Percentiles rank a stretch among this genome's conserved stretches.
These are phyloP conservation scores for Hartigia nigra DNA, from an alignment of 2,888 invertebrate species.

Conservation along the genomic window DNA sequence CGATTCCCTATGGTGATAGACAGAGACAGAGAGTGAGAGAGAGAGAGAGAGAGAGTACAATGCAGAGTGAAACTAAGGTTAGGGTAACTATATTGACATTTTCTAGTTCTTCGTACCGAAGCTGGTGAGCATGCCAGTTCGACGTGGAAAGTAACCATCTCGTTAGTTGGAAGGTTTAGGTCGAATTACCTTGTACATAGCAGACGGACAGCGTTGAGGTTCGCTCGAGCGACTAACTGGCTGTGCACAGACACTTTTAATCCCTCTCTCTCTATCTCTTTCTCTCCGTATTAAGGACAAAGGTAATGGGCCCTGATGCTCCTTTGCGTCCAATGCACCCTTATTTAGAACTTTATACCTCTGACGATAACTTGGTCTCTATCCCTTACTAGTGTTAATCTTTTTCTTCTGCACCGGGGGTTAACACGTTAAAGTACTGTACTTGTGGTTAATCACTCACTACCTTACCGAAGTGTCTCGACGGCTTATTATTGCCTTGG, in stretches of 20 bases:
- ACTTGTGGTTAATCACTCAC: background rate
- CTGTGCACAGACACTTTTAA: background rate
- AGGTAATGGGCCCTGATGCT: background rate
- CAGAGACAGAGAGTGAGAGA: background rate
- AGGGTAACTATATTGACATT: background rate
- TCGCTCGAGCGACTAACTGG: background rate
- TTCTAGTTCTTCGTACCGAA: background rate
- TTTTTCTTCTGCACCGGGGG: background rate
- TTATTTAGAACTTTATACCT: background rate
- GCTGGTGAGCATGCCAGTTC: background rate
- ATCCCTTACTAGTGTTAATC: background rate
- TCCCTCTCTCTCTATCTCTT: background rate
- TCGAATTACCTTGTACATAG: background rate
- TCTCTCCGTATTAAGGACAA: constrained; percentile 1
- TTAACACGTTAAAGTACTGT: background rate
- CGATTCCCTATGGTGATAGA: background rate
- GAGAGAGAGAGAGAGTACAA: background rate
- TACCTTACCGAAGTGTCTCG: background rate
- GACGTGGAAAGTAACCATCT: background rate
- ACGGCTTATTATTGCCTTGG: background rate
- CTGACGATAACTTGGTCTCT: background rate
- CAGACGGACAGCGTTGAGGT: background rate
- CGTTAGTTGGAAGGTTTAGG: background rate
- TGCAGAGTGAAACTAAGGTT: background rate
- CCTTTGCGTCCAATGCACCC: background rate